phyloP scores from a whole-genome alignment of 1,140 invertebrate genomes.

The Ctenoplectra terminalis region DNA sequence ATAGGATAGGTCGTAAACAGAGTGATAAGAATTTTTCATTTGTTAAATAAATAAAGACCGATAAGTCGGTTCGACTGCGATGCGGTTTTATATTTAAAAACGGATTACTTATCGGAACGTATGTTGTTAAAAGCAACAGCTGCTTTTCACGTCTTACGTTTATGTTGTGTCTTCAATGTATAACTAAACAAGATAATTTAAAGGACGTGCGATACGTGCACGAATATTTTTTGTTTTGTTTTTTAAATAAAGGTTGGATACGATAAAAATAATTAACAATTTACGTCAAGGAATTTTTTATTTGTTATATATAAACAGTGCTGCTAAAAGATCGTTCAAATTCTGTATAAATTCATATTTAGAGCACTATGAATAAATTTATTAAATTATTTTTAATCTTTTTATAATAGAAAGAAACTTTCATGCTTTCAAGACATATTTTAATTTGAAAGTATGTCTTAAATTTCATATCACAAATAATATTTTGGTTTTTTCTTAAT shows the following conservation, averaged over 20 bases:
- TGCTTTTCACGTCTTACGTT: slow-evolving; percentile 18
- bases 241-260: background rate
- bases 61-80: background rate
- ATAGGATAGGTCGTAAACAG: background rate
- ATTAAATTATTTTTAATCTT: no score
- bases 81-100: slow-evolving; percentile 8
- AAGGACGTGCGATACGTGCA: background rate
- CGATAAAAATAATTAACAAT: background rate
- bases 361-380: no score
- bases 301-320: background rate
- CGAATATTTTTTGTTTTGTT: slow-evolving; percentile 23
- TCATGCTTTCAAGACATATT: no score
- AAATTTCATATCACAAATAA: no score
- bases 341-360: no score
- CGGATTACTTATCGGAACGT: background rate
- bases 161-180: slow-evolving; percentile 44
- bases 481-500: no score
- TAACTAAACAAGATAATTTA: slow-evolving; percentile 52
- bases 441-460: no score
- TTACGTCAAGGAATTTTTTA: background rate
- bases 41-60: background rate
- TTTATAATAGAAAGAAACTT: no score
- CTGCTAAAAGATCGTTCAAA: no score
- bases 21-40: slow-evolving; percentile 25
- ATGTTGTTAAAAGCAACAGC: slow-evolving; percentile 15